Conservation (phyloP, 2,113 vertebrate genomes). For the Zosterops pallidus region DNA sequence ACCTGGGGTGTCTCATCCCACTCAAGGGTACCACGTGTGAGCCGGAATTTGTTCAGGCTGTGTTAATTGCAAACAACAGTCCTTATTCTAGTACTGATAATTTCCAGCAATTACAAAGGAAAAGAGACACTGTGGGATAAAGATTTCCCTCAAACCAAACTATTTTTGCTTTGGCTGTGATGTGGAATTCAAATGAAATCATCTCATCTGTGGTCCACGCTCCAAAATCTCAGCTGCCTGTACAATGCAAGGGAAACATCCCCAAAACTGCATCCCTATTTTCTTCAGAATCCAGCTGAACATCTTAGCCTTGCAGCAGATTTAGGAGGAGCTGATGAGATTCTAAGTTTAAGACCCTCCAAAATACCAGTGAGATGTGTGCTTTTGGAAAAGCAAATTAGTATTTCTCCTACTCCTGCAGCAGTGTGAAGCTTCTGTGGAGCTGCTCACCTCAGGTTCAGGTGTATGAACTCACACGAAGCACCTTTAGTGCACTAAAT, state of each 20-base stretch:
- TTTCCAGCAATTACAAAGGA: background rate
- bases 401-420: background rate
- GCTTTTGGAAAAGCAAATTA: background rate
- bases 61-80: accelerated
- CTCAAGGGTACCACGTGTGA: accelerated
- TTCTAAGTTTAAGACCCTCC: background rate
- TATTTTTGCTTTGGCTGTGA: background rate
- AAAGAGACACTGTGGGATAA: background rate
- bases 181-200: background rate
- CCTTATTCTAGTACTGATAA: background rate
- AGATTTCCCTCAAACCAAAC: background rate
- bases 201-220: background rate
- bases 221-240: background rate
- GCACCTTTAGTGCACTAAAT: background rate
- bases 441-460: background rate
- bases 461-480: background rate
- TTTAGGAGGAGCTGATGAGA: background rate
- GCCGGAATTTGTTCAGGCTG: background rate
- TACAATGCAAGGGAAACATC: background rate
- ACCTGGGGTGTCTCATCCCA: background rate
- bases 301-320: background rate
- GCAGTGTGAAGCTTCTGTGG: background rate
- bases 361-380: background rate
- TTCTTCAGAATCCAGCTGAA: background rate
- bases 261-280: background rate